These are phyloP conservation scores for Melieria omissa DNA, from an alignment of 2,888 invertebrate species.

Conservation along the genomic window DNA sequence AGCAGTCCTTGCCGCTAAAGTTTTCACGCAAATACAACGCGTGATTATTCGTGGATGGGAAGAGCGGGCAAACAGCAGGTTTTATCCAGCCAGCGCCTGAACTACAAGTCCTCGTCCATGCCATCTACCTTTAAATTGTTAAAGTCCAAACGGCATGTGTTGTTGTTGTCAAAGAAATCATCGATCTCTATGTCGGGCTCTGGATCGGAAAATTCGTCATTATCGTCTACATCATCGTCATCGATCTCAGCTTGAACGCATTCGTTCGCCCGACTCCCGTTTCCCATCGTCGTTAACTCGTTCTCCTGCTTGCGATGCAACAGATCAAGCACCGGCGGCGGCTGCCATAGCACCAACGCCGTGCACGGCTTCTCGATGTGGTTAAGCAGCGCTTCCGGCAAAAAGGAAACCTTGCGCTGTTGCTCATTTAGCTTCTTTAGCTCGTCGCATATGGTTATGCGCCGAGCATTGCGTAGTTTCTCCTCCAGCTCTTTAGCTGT, in stretches of 20 bases:
- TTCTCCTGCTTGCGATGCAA: slow-evolving; percentile 25
- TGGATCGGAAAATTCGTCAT: slow-evolving; percentile 20
- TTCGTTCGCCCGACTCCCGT: slow-evolving; percentile 12
- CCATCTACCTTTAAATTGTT: slow-evolving; percentile 58
- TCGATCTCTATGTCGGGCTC: slow-evolving; percentile 45
- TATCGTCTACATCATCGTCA: slow-evolving; percentile 13
- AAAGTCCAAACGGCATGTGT: slow-evolving; percentile 66
- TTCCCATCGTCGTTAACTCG: slow-evolving; percentile 14
- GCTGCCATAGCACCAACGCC: slow-evolving; percentile 85
- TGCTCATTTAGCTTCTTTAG: slow-evolving; percentile 69
- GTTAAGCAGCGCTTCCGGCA: slow-evolving; percentile 76
- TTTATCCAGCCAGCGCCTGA: neutral
- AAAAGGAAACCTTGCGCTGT: slow-evolving; percentile 70
- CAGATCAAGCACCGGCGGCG: slow-evolving; percentile 69
- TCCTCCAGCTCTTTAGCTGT: slow-evolving; percentile 64
- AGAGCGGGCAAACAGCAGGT: no score
- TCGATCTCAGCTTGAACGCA: slow-evolving; percentile 11
- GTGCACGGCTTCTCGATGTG: slow-evolving; percentile 79
- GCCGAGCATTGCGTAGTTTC: slow-evolving; percentile 68
- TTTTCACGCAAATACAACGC: no score
- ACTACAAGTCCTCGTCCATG: slow-evolving; percentile 65
- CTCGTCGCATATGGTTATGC: slow-evolving; percentile 77
- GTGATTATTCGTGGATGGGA: no score
- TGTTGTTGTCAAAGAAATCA: slow-evolving; percentile 61
- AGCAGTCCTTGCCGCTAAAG: no score